These are phyloP conservation scores for Holcopasites calliopsidis DNA, from an alignment of 1,140 invertebrate genomes.

Conservation along the genomic window DNA sequence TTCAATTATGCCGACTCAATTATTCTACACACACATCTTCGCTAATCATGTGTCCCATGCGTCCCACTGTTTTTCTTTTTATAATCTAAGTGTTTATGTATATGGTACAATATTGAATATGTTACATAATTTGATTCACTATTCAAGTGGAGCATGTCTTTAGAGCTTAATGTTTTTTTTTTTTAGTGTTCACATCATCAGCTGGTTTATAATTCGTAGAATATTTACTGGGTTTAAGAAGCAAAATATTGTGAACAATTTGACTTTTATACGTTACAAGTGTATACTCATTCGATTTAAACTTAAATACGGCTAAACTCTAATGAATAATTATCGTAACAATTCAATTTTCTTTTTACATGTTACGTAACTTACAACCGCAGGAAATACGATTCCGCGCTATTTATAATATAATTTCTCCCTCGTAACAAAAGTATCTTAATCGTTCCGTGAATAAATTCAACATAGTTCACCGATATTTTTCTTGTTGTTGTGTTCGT, in stretches of 20 bases:
- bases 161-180: slow-evolving; percentile 23
- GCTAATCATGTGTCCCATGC: slow-evolving; percentile 39
- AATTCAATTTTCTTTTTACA: background rate
- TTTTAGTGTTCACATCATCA: background rate
- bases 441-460: slow-evolving; percentile 34
- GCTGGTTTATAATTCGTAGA: background rate
- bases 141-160: slow-evolving; percentile 48
- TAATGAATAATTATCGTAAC: background rate
- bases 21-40: slow-evolving; percentile 25
- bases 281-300: background rate
- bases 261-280: slow-evolving; percentile 8
- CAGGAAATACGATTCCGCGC: background rate
- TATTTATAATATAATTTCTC: slow-evolving; percentile 26
- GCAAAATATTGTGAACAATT: slow-evolving; percentile 12
- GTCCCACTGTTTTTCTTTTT: slow-evolving; percentile 45
- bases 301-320: background rate
- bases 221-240: slow-evolving; percentile 1
- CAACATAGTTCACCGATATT: background rate
- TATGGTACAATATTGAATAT: slow-evolving; percentile 51
- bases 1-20: slow-evolving; percentile 39
- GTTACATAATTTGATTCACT: slow-evolving; percentile 41
- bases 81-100: slow-evolving; percentile 31
- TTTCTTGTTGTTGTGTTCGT: background rate
- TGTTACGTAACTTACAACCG: slow-evolving; percentile 6
- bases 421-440: slow-evolving; percentile 13